A percentile compares a stretch with the other conserved stretches of the same genome.
These are phyloP conservation scores for Thecophora atra DNA, from an alignment of 2,888 invertebrate species.

Conservation along the genomic window DNA sequence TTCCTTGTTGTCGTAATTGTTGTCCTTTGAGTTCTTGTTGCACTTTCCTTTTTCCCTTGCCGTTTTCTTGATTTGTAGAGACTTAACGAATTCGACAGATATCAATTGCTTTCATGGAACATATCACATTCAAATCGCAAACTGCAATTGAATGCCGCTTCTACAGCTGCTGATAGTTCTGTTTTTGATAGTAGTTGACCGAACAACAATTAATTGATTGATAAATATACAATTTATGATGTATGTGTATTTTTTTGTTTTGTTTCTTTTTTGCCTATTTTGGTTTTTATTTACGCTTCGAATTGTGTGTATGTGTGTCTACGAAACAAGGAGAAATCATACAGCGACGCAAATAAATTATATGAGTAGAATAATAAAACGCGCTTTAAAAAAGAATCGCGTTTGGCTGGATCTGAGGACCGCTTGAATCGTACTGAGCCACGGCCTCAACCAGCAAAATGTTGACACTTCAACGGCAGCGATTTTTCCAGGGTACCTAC, in stretches of 20 bases:
- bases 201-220: constrained; percentile 1
- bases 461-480: constrained; percentile 51
- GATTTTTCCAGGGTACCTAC: constrained; percentile 34
- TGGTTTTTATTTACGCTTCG: no score
- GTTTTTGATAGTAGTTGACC: not conserved
- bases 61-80: not conserved
- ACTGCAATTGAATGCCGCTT: no score
- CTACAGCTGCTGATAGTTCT: not conserved
- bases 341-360: constrained; percentile 67
- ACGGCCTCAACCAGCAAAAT: constrained; percentile 55
- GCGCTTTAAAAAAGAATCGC: constrained; percentile 66
- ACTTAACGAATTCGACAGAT: constrained; percentile 15
- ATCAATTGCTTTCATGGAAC: not conserved
- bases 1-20: not conserved
- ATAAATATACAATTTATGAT: constrained; percentile 25
- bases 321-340: constrained; percentile 66
- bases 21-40: not conserved
- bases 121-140: no score
- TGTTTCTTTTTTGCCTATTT: no score
- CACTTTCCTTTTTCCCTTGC: not conserved
- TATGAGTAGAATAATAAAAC: constrained; percentile 67
- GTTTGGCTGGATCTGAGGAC: constrained; percentile 67
- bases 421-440: constrained; percentile 66
- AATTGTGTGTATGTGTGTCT: constrained; percentile 54
- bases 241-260: constrained; percentile 2